phyloP scores from a whole-genome alignment of 2,888 invertebrate species.

The Catocala fraxini region DNA sequence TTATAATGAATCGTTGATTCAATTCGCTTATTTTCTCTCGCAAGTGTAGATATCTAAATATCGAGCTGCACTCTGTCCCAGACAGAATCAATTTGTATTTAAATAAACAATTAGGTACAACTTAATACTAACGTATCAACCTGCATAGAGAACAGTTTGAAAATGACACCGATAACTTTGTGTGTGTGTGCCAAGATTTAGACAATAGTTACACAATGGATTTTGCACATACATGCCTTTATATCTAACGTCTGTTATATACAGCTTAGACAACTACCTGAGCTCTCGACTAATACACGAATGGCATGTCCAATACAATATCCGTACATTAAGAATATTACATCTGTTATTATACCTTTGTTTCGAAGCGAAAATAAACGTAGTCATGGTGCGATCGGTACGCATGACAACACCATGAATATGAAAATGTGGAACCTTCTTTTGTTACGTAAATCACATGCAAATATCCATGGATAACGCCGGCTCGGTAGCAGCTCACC shows the following conservation, averaged over 20 bases:
- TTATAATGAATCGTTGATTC: no score
- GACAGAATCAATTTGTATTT: no score
- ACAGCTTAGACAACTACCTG: not conserved
- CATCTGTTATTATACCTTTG: slow-evolving; percentile 11
- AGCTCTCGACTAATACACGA: not conserved
- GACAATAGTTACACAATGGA: slow-evolving; percentile 3
- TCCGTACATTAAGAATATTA: slow-evolving; percentile 8
- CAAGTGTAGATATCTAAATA: no score
- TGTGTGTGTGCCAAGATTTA: not conserved
- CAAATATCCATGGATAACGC: slow-evolving; percentile 31
- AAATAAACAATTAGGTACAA: no score
- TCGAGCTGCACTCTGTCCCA: no score
- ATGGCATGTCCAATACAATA: slow-evolving; percentile 4
- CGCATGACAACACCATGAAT: slow-evolving; percentile 47
- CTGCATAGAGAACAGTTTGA: not conserved
- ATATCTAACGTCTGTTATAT: not conserved
- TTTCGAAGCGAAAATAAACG: slow-evolving; percentile 20
- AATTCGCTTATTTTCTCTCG: no score
- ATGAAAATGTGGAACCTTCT: slow-evolving; percentile 45
- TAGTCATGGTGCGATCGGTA: slow-evolving; percentile 14
- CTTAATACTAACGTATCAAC: no score
- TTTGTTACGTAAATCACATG: slow-evolving; percentile 50
- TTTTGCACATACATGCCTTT: not conserved
- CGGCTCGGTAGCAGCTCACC: slow-evolving; percentile 9
- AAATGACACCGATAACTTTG: not conserved